Base-by-base conservation (phyloP, 2,113 vertebrate species). In the Chionis minor region DNA sequence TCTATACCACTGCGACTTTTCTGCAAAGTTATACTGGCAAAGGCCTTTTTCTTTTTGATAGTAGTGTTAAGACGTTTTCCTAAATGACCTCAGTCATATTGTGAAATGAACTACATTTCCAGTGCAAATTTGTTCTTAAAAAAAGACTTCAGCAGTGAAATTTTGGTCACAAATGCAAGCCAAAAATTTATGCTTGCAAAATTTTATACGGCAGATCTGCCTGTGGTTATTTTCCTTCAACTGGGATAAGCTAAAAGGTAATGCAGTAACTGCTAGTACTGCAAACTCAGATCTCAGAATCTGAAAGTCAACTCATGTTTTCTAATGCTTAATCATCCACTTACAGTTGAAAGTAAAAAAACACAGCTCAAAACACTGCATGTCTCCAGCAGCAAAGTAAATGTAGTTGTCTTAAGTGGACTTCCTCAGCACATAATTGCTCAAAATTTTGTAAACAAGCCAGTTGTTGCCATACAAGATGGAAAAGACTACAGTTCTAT, bases 381-480 rank as follows among this genome's bases (percentile, higher is more conserved):
- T 90, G 32, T 88, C 27, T 86, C 27, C 17, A 81, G 55, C 16
- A 71, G 9, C 9, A 79, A 69, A 70, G 54, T 81, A 88, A 93
- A 92, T 65, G 35, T 1, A 6, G 38, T 81, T 92, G 42, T 58
- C 75, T 92, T 79, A 84, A 95, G 80, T 79, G 80, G 80, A 84
- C 44, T 95, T 93, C 52, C 80, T 78, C 67, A 88, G 52, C 65
- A 88, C 0, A 0, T 81, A 94, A 92, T 92, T 89, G 44, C 65
- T 96, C 81, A 83, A 74, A 79, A 88, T 93, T 86, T 78, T 92
- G 65, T 93, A 90, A 96, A 92, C 49, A 88, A 87, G 23, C 5
- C 67, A 56, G 33, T 79, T 92, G 86, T 86, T 96, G 30, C 30
- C 61, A 26, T 93, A 69, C n/a, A 92, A 91, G 70, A 79, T 56